A percentile compares a stretch with the other conserved stretches of the same genome.
Conservation (phyloP, 2,888 invertebrate species). For the Pseudoips prasinana region DNA sequence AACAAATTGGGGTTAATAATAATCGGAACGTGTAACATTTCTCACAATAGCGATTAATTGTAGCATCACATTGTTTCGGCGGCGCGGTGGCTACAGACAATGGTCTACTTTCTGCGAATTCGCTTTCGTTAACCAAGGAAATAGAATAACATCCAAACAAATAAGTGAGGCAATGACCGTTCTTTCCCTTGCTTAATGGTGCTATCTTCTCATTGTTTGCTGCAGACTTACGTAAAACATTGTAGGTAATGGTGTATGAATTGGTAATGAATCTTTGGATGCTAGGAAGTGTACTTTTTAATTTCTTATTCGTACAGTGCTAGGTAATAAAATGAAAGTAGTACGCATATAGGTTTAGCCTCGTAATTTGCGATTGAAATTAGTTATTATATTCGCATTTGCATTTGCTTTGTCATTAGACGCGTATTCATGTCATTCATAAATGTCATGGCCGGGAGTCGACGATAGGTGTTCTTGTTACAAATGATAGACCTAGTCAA, state of each 20-base stretch:
- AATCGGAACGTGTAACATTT: conserved; percentile 26
- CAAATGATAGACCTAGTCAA: conserved; percentile 5
- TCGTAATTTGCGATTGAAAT: conserved; percentile 19
- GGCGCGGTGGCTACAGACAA: conserved; percentile 44
- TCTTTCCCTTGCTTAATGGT: conserved; percentile 64
- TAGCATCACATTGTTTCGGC: conserved; percentile 33
- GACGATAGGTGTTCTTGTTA: conserved; percentile 20
- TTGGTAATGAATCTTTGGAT: conserved; percentile 60
- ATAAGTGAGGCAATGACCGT: conserved; percentile 73
- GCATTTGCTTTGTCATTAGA: conserved; percentile 25
- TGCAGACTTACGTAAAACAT: conserved; percentile 67
- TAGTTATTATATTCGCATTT: conserved; percentile 26
- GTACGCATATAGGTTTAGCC: conserved; percentile 4
- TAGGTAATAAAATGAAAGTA: conserved; percentile 23
- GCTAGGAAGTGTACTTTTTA: conserved; percentile 67
- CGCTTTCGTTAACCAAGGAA: conserved; percentile 63
- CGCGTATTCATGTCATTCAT: conserved; percentile 22
- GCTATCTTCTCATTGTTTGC: conserved; percentile 74
- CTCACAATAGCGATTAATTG: conserved; percentile 38
- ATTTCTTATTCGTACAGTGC: conserved; percentile 35
- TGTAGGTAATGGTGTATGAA: conserved; percentile 70
- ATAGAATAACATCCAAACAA: conserved; percentile 53
- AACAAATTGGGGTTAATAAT: conserved; percentile 12
- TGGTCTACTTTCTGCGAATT: conserved; percentile 54
- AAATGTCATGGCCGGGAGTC: conserved; percentile 30